Percentiles rank a stretch among this genome's conserved stretches.
Conservation (phyloP, 2,888 invertebrate species). For the Hofmannophila pseudospretella region DNA sequence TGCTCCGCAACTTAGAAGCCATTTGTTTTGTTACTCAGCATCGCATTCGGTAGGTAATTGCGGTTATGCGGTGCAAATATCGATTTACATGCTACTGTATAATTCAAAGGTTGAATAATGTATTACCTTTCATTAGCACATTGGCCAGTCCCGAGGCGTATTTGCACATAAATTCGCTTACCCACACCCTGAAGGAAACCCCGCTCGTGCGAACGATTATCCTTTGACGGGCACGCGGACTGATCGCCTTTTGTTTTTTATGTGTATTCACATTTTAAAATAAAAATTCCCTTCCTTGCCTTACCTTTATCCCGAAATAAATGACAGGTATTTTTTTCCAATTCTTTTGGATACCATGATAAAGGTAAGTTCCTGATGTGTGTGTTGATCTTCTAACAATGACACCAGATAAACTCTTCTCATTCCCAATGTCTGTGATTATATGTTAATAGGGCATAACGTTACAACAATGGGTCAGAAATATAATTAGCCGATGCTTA, state of each 20-base stretch:
- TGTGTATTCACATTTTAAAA: not conserved
- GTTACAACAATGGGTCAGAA: constrained; percentile 1
- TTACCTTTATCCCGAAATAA: not conserved
- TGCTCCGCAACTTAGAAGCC: too few relatives aligned
- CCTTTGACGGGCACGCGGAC: constrained; percentile 39
- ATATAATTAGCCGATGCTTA: constrained; percentile 4
- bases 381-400: too few relatives aligned
- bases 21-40: constrained; percentile 7
- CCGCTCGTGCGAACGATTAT: constrained; percentile 64
- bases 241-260: constrained; percentile 38
- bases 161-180: constrained; percentile 76
- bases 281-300: not conserved
- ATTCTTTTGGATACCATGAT: too few relatives aligned
- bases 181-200: constrained; percentile 64
- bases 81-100: constrained; percentile 76
- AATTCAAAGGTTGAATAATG: constrained; percentile 77
- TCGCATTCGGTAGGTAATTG: constrained; percentile 43
- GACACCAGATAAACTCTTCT: too few relatives aligned
- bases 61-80: constrained; percentile 73
- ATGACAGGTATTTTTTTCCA: too few relatives aligned
- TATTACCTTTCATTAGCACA: constrained; percentile 77
- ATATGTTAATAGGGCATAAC: not conserved
- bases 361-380: too few relatives aligned
- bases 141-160: constrained; percentile 70
- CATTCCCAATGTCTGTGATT: too few relatives aligned